Percentiles rank a stretch among this genome's conserved stretches.
phyloP scores from a whole-genome alignment of 2,797 vertebrate species.

The Pipistrellus nathusii region DNA sequence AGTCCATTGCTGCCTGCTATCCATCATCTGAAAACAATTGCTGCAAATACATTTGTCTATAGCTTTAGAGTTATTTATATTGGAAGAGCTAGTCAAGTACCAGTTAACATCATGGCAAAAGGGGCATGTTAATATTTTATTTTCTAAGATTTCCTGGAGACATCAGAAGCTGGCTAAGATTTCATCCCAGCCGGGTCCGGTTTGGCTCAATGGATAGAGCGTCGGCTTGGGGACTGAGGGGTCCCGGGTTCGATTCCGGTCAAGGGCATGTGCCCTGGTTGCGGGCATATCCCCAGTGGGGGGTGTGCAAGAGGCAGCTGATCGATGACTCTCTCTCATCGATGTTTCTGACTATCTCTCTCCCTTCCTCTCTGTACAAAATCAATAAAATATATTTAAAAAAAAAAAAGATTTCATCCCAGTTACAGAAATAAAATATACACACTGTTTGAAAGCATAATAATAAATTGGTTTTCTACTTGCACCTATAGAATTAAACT shows the following conservation, averaged over 20 bases:
- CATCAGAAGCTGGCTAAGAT: not conserved
- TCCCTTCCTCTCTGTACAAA: too few species aligned
- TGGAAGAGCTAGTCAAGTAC: not conserved
- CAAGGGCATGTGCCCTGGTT: too few species aligned
- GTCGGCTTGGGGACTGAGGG: too few species aligned
- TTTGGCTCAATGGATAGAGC: too few species aligned
- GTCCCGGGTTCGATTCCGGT: too few species aligned
- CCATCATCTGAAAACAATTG: conserved; percentile 4
- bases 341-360: too few species aligned
- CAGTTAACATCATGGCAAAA: not conserved
- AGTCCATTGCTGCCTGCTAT: not conserved
- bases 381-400: too few species aligned
- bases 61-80: not conserved
- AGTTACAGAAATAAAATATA: not conserved
- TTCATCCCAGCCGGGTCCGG: too few species aligned
- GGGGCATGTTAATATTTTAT: not conserved
- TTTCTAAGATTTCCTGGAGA: not conserved
- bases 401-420: not conserved
- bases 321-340: too few species aligned
- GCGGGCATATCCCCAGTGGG: too few species aligned
- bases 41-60: not conserved
- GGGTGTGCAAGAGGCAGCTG: too few species aligned
- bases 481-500: not conserved
- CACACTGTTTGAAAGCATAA: not conserved
- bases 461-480: not conserved